Conservation (phyloP, 1,140 invertebrate species). For the Drosophila equinoxialis region DNA sequence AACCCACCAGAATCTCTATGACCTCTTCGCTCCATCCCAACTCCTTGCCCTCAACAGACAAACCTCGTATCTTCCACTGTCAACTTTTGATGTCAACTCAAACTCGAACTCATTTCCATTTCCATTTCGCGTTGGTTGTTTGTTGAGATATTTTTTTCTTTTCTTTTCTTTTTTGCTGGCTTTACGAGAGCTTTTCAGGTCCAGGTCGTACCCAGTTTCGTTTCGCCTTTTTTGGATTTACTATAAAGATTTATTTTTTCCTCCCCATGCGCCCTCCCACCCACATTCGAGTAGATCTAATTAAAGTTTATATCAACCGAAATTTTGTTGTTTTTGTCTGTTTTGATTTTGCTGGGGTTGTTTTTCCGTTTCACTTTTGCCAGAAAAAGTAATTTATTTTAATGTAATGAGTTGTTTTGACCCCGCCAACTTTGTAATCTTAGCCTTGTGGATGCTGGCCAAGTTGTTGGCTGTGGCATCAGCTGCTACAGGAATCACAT, state of each 20-base stretch:
- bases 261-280: background rate
- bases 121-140: conserved; percentile 43
- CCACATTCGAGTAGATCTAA: conserved; percentile 74
- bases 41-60: background rate
- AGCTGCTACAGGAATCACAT: conserved; percentile 49
- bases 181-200: conserved; percentile 62
- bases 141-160: conserved; percentile 36
- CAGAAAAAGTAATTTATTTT: conserved; percentile 77
- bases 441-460: conserved; percentile 50
- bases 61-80: background rate
- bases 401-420: conserved; percentile 75
- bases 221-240: conserved; percentile 59
- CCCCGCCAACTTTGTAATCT: conserved; percentile 61
- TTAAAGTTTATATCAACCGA: conserved; percentile 68
- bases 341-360: conserved; percentile 37
- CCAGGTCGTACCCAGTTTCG: conserved; percentile 57
- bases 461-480: conserved; percentile 50
- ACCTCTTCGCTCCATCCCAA: background rate
- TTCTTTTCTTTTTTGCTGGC: conserved; percentile 46
- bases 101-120: conserved; percentile 74
- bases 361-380: conserved; percentile 51
- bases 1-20: too few species aligned
- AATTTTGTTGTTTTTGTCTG: conserved; percentile 49
- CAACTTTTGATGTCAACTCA: conserved; percentile 44
- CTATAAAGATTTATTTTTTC: conserved; percentile 75